Base-by-base conservation (phyloP, 2,888 invertebrate genomes). In the Leptinotarsa juncta region DNA sequence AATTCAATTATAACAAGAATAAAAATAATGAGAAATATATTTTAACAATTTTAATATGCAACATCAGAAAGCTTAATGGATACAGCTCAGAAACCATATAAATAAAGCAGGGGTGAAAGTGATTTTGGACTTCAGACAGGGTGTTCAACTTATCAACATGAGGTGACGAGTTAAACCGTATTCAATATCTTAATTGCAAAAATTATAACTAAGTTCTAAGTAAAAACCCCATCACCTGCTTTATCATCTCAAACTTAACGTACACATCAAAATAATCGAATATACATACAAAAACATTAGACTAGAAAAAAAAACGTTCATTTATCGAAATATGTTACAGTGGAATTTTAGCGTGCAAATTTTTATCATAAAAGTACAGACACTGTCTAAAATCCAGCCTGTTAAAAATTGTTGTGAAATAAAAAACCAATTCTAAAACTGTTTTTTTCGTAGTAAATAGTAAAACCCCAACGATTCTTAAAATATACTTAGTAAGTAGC, bases 11-110 rank as follows among this genome's bases (percentile, higher is more conserved):
- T 71, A 74, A 75, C 72, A 73, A 72, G 69, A 68, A 68, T 68
- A 55, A 55, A 48, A 68, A 66, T 50, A 66, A 68, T 68, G 48
- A 75, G 75, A 75, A 75, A 75, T 70, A 76, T 76, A 76, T 82
- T 84, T 83, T 82, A 85, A 85, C 84, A 85, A 84, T 84, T 85
- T 85, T 85, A 85, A 85, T 85, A 79, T 82, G 84, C 85, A 85
- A 85, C 85, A 85, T 85, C 81, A 82, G 84, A 84, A 84, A 84
- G 83, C 83, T 83, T 83, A 81, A 79, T 83, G 82, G 81, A 81
- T 85, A 85, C 85, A 85, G 84, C 82, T 85, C 79, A 82, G 81
- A 84, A 81, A 83, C 79, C 77, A 83, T 82, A 82, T 82, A 84
- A 83, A 84, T 84, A 83, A 82, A 84, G 84, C 85, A 85, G 84